Percentiles rank a stretch among this genome's conserved stretches.
These are phyloP conservation scores for Ivindomyrus marchei DNA, from an alignment of 2,113 vertebrate species.

Conservation along the genomic window DNA sequence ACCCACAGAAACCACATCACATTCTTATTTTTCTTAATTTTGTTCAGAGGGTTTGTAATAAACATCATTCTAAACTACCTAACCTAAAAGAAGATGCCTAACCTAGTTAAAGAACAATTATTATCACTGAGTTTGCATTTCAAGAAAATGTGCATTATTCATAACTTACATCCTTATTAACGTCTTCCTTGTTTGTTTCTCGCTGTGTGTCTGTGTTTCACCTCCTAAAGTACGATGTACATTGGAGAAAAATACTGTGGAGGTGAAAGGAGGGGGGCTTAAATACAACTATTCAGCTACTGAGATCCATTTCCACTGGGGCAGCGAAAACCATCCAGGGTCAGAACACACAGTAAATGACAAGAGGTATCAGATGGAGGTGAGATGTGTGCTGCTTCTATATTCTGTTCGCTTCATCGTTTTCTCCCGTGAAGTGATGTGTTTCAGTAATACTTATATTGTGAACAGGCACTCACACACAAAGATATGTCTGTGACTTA, in stretches of 20 bases:
- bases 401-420: neutral
- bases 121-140: neutral
- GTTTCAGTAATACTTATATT: neutral
- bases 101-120: neutral
- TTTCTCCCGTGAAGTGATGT: neutral
- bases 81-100: neutral
- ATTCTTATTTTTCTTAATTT: neutral
- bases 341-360: slow-evolving; percentile 2
- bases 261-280: neutral
- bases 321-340: neutral
- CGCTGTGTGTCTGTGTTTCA: neutral
- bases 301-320: slow-evolving; percentile 3
- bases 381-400: neutral
- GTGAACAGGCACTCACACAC: neutral
- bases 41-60: neutral
- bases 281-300: neutral
- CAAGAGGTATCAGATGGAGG: neutral
- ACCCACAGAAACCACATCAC: neutral
- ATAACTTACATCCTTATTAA: neutral
- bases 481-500: neutral
- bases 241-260: neutral
- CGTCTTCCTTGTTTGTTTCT: neutral
- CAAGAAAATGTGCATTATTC: neutral
- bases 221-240: neutral
- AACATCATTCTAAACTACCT: neutral